Base-by-base conservation (phyloP, 2,113 vertebrate species). In the Pomatorhinus ruficollis region DNA sequence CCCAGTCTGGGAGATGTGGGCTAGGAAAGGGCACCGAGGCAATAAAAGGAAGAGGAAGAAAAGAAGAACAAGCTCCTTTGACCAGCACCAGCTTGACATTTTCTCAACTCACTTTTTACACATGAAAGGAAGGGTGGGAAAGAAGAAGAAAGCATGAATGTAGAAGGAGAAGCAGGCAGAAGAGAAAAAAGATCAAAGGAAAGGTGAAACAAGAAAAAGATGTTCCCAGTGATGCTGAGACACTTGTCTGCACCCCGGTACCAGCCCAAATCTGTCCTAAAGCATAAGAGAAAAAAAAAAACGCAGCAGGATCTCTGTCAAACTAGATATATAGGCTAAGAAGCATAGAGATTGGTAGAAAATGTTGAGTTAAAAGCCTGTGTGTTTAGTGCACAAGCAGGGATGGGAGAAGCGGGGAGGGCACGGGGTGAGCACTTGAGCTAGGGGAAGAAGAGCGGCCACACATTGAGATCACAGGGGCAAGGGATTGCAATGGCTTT, bases 71-170 rank as follows among this genome's bases (percentile, higher is more conserved):
- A 93, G 79, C 80, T 94, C 87, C 71, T 96, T 95, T 93, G 80
- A 96, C 96, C 85, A 95, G 40, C 83, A 90, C 24, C 60, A 90
- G 85, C 72, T 64, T 95, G 90, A 89, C 89, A 40, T 87, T 92
- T 96, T 95, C 79, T 93, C 42, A 65, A 50, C 69, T 95, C 39
- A 40, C 61, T 89, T 95, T 93, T 93, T 75, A 87, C 69, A 95
- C 81, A 93, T 95, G 81, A 96, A 96, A 96, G 76, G 19, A 30
- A 78, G 21, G 56, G 83, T 83, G 44, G n/a, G 52, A 74, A 90
- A 80, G 64, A 88, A 95, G 84, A 95, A 96, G 79, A 93, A 96
- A 94, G 83, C 53, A 78, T 68, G 85, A 84, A 94, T 86, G 65
- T 65, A 94, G 71, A 68, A 94, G 87, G 18, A 96, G 47, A 93